Conservation (phyloP, 2,797 vertebrate species). For the Carduelis carduelis region DNA sequence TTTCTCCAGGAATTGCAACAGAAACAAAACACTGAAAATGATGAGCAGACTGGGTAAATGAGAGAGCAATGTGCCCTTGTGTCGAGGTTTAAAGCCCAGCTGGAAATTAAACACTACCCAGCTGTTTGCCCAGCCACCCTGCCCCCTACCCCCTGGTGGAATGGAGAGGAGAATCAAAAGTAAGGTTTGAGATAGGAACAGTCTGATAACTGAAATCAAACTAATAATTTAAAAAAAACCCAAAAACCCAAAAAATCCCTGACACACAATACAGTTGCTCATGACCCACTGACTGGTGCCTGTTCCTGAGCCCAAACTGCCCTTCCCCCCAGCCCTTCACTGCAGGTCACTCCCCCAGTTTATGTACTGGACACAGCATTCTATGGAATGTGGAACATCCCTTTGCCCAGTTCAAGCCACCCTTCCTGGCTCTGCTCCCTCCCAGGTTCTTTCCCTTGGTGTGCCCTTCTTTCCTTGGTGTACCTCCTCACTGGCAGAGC, state of each 20-base stretch:
- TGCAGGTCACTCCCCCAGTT: not conserved
- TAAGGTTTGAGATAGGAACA: not conserved
- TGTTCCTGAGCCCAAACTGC: not conserved
- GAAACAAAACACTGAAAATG: not conserved
- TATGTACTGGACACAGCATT: not conserved
- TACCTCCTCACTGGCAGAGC: not conserved
- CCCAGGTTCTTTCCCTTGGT: not conserved
- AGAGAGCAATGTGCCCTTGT: not conserved
- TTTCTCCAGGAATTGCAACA: not conserved
- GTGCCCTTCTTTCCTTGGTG: not conserved
- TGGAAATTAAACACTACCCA: not conserved
- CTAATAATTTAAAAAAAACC: no score
- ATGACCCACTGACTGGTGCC: not conserved
- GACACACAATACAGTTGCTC: not conserved
- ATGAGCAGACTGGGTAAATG: not conserved
- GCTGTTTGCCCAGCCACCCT: not conserved
- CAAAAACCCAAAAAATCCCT: not conserved
- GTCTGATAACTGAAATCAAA: not conserved
- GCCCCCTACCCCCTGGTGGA: fast-evolving
- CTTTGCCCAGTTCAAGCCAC: not conserved
- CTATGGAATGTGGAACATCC: not conserved
- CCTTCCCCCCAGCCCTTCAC: fast-evolving
- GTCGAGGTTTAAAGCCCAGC: fast-evolving
- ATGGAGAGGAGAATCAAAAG: not conserved
- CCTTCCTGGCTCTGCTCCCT: not conserved